Evolutionary conservation across 2,888 invertebrate species (phyloP).

Genomic region (Allolobophora icterica): DNA sequence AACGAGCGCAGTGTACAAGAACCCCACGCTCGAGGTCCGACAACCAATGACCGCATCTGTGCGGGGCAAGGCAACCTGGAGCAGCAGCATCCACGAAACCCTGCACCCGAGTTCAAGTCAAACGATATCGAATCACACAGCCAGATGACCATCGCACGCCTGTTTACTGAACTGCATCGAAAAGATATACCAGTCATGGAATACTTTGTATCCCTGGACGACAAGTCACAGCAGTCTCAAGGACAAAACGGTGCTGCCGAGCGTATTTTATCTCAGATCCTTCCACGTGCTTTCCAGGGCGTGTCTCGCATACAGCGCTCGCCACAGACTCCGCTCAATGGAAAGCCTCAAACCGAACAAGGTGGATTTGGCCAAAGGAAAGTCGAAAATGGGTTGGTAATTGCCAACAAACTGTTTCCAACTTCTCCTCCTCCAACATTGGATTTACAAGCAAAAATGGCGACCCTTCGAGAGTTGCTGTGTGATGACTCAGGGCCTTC

Average conservation of each 20-base stretch:
- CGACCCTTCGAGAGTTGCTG: neutral
- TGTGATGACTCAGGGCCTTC: neutral
- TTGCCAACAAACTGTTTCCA: neutral
- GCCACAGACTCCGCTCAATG: neutral
- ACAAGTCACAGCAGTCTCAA: neutral
- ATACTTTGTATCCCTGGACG: neutral
- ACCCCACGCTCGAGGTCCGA: neutral
- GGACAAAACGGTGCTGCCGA: neutral
- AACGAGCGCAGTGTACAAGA: neutral
- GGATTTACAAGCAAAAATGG: neutral
- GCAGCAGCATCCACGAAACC: neutral
- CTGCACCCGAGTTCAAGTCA: neutral
- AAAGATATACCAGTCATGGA: slow-evolving; percentile 17
- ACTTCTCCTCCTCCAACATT: neutral
- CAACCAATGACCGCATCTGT: neutral
- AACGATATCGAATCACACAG: neutral
- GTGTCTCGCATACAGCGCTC: neutral
- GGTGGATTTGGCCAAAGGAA: neutral
- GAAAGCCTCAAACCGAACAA: neutral
- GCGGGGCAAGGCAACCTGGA: neutral
- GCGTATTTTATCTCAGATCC: neutral
- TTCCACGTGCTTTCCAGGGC: neutral
- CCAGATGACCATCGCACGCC: neutral
- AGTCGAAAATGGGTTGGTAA: neutral
- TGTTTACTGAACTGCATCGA: neutral